These are phyloP conservation scores for Drusus annulatus DNA, from an alignment of 1,140 invertebrate species.

Conservation along the genomic window DNA sequence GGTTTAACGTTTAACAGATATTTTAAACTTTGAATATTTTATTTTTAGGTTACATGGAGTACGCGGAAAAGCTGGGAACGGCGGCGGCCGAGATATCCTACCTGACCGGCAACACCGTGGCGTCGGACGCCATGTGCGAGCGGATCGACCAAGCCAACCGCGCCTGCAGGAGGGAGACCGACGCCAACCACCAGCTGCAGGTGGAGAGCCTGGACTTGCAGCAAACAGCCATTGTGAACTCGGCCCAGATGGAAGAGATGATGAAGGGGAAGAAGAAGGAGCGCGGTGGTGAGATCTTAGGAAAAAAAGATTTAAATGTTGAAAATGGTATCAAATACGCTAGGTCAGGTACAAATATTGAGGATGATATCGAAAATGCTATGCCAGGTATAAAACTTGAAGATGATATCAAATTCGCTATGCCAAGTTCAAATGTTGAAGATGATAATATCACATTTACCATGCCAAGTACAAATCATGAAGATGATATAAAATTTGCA, in stretches of 20 bases:
- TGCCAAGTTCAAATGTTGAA: too few relatives aligned
- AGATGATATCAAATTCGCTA: too few relatives aligned
- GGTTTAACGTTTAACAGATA: too few relatives aligned
- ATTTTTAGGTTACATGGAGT: slow-evolving; percentile 68
- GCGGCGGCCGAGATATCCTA: slow-evolving; percentile 70
- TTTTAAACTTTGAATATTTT: background rate
- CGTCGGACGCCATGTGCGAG: slow-evolving; percentile 70
- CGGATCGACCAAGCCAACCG: slow-evolving; percentile 67
- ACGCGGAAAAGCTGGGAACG: slow-evolving; percentile 69
- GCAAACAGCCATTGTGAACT: slow-evolving; percentile 65
- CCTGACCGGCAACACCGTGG: slow-evolving; percentile 67
- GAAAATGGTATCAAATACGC: too few relatives aligned
- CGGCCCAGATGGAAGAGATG: slow-evolving; percentile 66
- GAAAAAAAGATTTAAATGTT: background rate
- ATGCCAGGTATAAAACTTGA: too few relatives aligned
- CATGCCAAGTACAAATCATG: too few relatives aligned
- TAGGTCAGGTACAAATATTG: too few relatives aligned
- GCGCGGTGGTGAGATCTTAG: background rate
- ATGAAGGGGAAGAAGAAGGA: slow-evolving; percentile 51
- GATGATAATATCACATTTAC: too few relatives aligned
- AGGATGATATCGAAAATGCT: too few relatives aligned
- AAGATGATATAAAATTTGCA: too few relatives aligned
- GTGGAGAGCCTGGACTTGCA: slow-evolving; percentile 68
- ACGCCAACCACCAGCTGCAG: slow-evolving; percentile 65
- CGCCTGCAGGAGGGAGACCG: slow-evolving; percentile 65